Conservation (phyloP, 1,140 invertebrate genomes). For the Drosophila nikananu region DNA sequence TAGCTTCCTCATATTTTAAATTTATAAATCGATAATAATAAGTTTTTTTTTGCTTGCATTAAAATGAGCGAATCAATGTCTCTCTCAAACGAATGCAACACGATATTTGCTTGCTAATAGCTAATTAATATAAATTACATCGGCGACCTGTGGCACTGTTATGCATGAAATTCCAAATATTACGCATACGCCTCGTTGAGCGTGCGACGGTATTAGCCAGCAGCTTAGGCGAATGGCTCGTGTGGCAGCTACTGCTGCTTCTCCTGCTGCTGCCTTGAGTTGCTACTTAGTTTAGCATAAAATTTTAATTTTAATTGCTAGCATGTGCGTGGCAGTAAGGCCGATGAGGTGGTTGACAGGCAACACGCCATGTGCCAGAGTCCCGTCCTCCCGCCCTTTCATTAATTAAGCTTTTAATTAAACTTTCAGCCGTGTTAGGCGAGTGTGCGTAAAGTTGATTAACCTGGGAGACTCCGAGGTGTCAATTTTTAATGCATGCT, state of each 20-base stretch:
- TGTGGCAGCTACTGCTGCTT: slow-evolving; percentile 13
- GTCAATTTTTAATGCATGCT: slow-evolving; percentile 72
- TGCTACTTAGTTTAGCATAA: slow-evolving; percentile 83
- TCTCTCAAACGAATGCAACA: slow-evolving; percentile 25
- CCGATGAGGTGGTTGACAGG: slow-evolving; percentile 42
- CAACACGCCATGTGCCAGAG: slow-evolving; percentile 32
- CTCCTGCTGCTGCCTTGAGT: slow-evolving; percentile 45
- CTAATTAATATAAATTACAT: slow-evolving; percentile 72
- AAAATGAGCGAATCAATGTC: background rate
- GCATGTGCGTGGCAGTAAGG: slow-evolving; percentile 76
- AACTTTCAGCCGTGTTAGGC: slow-evolving; percentile 73
- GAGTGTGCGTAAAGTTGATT: slow-evolving; percentile 82
- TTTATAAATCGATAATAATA: background rate
- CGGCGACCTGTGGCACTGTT: slow-evolving; percentile 31
- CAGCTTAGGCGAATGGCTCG: slow-evolving; percentile 13
- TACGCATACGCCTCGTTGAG: slow-evolving; percentile 44
- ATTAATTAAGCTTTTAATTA: slow-evolving; percentile 83
- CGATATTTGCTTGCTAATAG: slow-evolving; percentile 59
- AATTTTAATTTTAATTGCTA: slow-evolving; percentile 84
- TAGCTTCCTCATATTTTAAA: background rate
- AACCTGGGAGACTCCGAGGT: slow-evolving; percentile 55
- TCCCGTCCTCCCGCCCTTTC: slow-evolving; percentile 8
- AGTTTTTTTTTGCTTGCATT: background rate
- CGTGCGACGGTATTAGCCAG: slow-evolving; percentile 36
- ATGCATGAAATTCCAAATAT: slow-evolving; percentile 64